These are phyloP conservation scores for Troides oblongomaculatus DNA, from an alignment of 2,888 invertebrate species.

Conservation along the genomic window DNA sequence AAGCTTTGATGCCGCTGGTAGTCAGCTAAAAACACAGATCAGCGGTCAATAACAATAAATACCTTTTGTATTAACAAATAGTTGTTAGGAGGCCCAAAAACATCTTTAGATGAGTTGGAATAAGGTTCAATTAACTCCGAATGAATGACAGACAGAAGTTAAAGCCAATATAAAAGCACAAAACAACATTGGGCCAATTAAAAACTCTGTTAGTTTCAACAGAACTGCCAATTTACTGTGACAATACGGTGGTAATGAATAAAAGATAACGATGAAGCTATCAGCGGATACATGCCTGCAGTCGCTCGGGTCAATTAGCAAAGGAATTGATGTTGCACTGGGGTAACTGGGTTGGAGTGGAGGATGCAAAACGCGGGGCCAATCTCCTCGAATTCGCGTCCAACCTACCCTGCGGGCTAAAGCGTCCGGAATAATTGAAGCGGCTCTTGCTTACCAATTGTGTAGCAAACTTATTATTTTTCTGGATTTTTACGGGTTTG, in stretches of 20 bases:
- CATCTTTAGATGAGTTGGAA: too few relatives aligned
- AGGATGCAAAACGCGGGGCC: conserved; percentile 45
- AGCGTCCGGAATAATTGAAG: conserved; percentile 36
- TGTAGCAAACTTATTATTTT: too few relatives aligned
- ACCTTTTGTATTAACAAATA: too few relatives aligned
- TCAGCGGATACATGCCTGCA: neutral
- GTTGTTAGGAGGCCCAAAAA: too few relatives aligned
- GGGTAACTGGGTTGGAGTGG: conserved; percentile 41
- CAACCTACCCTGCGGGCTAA: conserved; percentile 34
- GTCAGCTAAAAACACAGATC: too few relatives aligned
- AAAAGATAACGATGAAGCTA: conserved; percentile 19
- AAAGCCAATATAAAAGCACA: conserved; percentile 8
- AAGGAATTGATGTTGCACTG: conserved; percentile 61
- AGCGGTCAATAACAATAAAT: too few relatives aligned
- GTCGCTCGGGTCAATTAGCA: conserved; percentile 52
- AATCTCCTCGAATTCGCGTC: conserved; percentile 45
- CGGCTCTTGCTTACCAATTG: conserved; percentile 19
- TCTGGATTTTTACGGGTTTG: too few relatives aligned
- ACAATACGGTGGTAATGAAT: conserved; percentile 20
- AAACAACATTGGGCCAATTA: conserved; percentile 26
- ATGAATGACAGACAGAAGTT: conserved; percentile 2
- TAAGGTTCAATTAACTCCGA: too few relatives aligned
- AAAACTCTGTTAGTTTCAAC: conserved; percentile 24
- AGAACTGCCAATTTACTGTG: conserved; percentile 20
- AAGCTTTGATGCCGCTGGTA: too few relatives aligned